phyloP scores from a whole-genome alignment of 2,888 invertebrate genomes.

The Mythimna pallens region DNA sequence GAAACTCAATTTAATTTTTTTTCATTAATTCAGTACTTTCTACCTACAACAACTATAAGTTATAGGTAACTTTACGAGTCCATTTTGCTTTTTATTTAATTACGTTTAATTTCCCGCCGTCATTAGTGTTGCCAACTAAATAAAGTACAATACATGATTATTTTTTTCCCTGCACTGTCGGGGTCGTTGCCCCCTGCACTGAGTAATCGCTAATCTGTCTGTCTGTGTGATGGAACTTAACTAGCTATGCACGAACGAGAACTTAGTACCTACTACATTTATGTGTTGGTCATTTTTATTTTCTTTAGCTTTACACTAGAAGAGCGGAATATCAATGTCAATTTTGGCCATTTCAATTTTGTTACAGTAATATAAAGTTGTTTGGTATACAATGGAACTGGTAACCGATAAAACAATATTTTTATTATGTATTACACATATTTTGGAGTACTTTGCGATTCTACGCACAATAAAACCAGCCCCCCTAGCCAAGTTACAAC shows the following conservation, averaged over 20 bases:
- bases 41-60: neutral
- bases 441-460: too few relatives aligned
- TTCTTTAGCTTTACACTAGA: neutral
- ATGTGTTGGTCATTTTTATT: neutral
- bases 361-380: too few relatives aligned
- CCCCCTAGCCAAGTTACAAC: too few relatives aligned
- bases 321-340: neutral
- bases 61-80: neutral
- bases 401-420: neutral
- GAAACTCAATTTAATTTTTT: neutral
- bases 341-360: too few relatives aligned
- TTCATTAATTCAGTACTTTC: neutral
- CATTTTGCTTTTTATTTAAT: conserved; percentile 26
- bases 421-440: too few relatives aligned
- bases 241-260: conserved; percentile 1
- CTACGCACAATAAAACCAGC: too few relatives aligned
- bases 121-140: conserved; percentile 14
- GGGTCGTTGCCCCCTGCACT: conserved; percentile 57
- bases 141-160: conserved; percentile 22
- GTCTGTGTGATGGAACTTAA: conserved; percentile 32
- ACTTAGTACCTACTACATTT: neutral
- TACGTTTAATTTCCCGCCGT: conserved; percentile 26
- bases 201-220: conserved; percentile 71
- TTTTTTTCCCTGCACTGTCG: conserved; percentile 37
- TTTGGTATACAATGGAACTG: too few relatives aligned